phyloP scores from a whole-genome alignment of 2,888 invertebrate species.

The Leptarthrus brevirostris region DNA sequence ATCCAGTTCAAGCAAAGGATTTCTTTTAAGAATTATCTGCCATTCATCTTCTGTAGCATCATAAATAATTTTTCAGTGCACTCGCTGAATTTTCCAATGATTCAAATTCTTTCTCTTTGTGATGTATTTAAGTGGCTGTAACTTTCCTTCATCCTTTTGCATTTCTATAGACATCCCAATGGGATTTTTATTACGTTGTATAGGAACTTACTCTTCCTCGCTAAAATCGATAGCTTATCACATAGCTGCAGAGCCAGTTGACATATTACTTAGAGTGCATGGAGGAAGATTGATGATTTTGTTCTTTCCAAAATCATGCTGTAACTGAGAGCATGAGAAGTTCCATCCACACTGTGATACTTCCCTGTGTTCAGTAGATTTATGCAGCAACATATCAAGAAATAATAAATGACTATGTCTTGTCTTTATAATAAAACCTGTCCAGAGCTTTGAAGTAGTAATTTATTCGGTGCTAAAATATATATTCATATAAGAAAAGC shows the following conservation, averaged over 20 bases:
- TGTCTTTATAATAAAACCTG: slow-evolving; percentile 12
- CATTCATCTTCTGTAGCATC: background rate
- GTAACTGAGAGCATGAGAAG: background rate
- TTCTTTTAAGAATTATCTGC: no score
- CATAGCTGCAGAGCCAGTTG: slow-evolving; percentile 36
- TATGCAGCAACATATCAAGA: slow-evolving; percentile 6
- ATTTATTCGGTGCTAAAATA: slow-evolving; percentile 20
- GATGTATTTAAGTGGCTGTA: slow-evolving; percentile 1
- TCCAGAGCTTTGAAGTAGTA: background rate
- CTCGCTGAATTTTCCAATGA: background rate
- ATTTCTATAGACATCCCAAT: slow-evolving; percentile 16
- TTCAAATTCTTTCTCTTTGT: background rate
- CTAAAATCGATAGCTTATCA: slow-evolving; percentile 36
- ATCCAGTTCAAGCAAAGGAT: no score
- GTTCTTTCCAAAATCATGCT: slow-evolving; percentile 17
- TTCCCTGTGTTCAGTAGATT: slow-evolving; percentile 29
- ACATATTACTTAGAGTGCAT: slow-evolving; percentile 37
- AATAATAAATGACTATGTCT: slow-evolving; percentile 16
- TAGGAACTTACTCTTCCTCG: background rate
- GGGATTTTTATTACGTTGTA: slow-evolving; percentile 24
- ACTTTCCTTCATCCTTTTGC: slow-evolving; percentile 11
- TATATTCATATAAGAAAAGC: background rate
- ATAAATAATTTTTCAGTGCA: background rate
- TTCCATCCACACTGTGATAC: background rate
- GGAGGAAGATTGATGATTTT: slow-evolving; percentile 35